phyloP scores from a whole-genome alignment of 2,888 invertebrate genomes.

The Noctua janthina region DNA sequence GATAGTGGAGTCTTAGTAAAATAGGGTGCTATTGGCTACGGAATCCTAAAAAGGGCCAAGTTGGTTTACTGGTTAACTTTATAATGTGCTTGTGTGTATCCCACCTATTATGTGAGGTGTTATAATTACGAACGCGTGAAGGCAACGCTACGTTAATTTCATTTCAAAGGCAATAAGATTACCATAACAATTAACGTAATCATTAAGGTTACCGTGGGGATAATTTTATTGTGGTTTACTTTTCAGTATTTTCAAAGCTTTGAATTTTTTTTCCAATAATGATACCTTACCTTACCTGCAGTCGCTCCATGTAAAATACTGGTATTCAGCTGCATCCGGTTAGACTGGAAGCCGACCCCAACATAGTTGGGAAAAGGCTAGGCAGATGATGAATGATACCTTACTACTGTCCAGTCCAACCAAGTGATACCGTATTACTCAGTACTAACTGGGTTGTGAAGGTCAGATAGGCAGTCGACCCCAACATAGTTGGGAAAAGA shows the following conservation, averaged over 20 bases:
- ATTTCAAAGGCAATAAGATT: slow-evolving; percentile 40
- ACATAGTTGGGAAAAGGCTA: too few species aligned
- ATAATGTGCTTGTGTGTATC: slow-evolving; percentile 2
- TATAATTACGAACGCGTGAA: slow-evolving; percentile 37
- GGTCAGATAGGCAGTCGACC: too few species aligned
- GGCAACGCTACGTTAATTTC: slow-evolving; percentile 35
- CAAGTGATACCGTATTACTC: too few species aligned
- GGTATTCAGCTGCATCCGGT: too few species aligned
- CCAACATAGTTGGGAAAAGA: too few species aligned
- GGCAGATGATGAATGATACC: too few species aligned
- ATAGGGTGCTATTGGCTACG: background rate
- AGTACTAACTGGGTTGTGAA: too few species aligned
- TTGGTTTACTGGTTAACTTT: background rate
- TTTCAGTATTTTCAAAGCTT: background rate
- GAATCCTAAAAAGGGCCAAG: background rate
- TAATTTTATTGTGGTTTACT: background rate
- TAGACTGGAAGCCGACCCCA: too few species aligned
- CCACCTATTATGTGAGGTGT: slow-evolving; percentile 18
- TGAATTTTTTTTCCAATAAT: too few species aligned
- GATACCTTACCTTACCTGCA: too few species aligned
- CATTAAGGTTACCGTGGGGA: background rate
- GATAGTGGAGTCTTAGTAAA: background rate
- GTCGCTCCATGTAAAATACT: too few species aligned
- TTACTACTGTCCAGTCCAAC: too few species aligned
- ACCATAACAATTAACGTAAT: slow-evolving; percentile 27